Evolutionary conservation across 2,113 vertebrate genomes (phyloP).

Genomic region (Oncorhynchus gorbuscha): DNA sequence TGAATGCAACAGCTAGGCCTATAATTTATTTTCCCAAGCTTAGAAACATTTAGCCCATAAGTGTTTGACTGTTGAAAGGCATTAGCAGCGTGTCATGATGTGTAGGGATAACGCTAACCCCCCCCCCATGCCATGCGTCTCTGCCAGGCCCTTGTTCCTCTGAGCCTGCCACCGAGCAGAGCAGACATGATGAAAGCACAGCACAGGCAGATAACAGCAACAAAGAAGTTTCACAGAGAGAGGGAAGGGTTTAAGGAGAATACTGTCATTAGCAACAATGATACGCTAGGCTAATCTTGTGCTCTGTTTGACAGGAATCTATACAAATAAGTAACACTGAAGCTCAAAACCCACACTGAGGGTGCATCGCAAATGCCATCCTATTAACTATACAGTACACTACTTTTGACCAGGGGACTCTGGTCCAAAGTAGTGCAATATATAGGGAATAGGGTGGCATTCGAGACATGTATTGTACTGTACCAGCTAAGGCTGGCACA

Average conservation of each 20-base stretch:
- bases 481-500: too few relatives aligned
- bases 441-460: too few relatives aligned
- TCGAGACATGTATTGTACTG: too few relatives aligned
- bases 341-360: slow-evolving; percentile 10
- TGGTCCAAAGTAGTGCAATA: not conserved
- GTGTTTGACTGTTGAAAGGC: too few relatives aligned
- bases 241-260: slow-evolving; percentile 42
- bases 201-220: slow-evolving; percentile 53
- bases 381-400: too few relatives aligned
- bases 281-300: not conserved
- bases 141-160: slow-evolving; percentile 50
- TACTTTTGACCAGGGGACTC: too few relatives aligned
- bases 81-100: too few relatives aligned
- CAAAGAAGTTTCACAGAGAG: slow-evolving; percentile 43
- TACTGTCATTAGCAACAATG: slow-evolving; percentile 39
- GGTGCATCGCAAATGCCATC: too few relatives aligned
- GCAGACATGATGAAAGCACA: slow-evolving; percentile 54
- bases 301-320: slow-evolving; percentile 31
- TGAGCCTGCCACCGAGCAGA: slow-evolving; percentile 41
- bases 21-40: too few relatives aligned
- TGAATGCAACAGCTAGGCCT: too few relatives aligned
- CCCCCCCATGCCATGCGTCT: not conserved
- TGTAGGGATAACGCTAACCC: not conserved
- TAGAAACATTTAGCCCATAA: too few relatives aligned
- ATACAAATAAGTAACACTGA: slow-evolving; percentile 41